Percentiles rank a stretch among this genome's conserved stretches.
Evolutionary conservation across 2,797 vertebrate species (phyloP).

Genomic region (Naso thynnoides): DNA sequence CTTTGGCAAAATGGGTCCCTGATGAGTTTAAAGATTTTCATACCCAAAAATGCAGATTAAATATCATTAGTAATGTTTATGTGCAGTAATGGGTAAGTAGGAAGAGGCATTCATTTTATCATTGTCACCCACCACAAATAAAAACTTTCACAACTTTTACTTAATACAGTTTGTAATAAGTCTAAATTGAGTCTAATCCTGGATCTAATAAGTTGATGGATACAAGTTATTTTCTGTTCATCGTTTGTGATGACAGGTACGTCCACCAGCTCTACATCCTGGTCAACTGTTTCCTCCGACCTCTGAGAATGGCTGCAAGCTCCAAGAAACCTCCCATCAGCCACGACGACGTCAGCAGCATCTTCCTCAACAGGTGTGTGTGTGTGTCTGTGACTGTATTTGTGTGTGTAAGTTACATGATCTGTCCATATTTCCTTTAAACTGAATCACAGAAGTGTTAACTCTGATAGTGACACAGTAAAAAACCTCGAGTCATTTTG

Average conservation of each 20-base stretch:
- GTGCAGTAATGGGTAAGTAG: too few species aligned
- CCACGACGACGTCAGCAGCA: constrained; percentile 97
- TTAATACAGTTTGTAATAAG: too few species aligned
- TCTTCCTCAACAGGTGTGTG: constrained; percentile 97
- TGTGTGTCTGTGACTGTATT: neutral
- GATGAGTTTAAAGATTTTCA: too few species aligned
- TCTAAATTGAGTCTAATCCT: neutral
- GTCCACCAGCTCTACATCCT: constrained; percentile 97
- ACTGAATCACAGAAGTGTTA: constrained; percentile 10
- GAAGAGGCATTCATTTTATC: too few species aligned
- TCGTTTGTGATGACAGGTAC: constrained; percentile 76
- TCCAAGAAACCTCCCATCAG: constrained; percentile 98
- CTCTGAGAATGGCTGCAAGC: constrained; percentile 97
- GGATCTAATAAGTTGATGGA: neutral
- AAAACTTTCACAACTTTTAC: too few species aligned
- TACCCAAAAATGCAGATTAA: too few species aligned
- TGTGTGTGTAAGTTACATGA: neutral
- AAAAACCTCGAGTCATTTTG: constrained; percentile 9
- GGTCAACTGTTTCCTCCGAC: constrained; percentile 96
- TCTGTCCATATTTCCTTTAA: constrained; percentile 7
- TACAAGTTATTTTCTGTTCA: neutral
- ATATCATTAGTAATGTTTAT: too few species aligned
- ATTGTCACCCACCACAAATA: too few species aligned
- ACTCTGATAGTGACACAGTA: neutral
- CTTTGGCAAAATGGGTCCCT: too few species aligned